Percentiles rank a stretch among this genome's conserved stretches.
phyloP scores from a whole-genome alignment of 2,113 vertebrate species.

The Regulus satrapa region DNA sequence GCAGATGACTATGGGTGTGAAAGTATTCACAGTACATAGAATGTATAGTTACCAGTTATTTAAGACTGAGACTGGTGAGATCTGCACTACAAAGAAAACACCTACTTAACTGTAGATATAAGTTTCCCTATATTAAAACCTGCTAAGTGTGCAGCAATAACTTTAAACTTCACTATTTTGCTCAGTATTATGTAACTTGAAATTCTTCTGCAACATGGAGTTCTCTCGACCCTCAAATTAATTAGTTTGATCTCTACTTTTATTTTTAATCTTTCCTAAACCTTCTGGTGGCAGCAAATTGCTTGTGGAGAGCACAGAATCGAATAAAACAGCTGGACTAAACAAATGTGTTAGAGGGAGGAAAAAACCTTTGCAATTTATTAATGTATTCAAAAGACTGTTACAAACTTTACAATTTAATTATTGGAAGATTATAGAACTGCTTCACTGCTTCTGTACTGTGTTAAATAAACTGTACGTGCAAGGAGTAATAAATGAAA shows the following conservation, averaged over 20 bases:
- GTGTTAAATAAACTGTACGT: constrained; percentile 47
- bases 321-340: constrained; percentile 2
- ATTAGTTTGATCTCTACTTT: constrained; percentile 12
- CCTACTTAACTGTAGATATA: background rate
- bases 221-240: background rate
- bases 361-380: constrained; percentile 31
- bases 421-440: constrained; percentile 64
- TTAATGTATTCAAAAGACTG: constrained; percentile 53
- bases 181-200: background rate
- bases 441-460: constrained; percentile 46
- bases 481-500: constrained; percentile 54
- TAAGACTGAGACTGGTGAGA: background rate
- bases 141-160: background rate
- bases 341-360: background rate
- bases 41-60: background rate
- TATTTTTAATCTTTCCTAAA: constrained; percentile 17
- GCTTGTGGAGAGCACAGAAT: background rate
- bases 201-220: background rate
- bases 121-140: background rate
- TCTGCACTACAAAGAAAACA: constrained; percentile 5
- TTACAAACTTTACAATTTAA: constrained; percentile 66
- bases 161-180: background rate
- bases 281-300: background rate
- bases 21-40: background rate
- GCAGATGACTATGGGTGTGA: background rate